These are phyloP conservation scores for Ia io DNA, from an alignment of 2,113 vertebrate species.

Conservation along the genomic window DNA sequence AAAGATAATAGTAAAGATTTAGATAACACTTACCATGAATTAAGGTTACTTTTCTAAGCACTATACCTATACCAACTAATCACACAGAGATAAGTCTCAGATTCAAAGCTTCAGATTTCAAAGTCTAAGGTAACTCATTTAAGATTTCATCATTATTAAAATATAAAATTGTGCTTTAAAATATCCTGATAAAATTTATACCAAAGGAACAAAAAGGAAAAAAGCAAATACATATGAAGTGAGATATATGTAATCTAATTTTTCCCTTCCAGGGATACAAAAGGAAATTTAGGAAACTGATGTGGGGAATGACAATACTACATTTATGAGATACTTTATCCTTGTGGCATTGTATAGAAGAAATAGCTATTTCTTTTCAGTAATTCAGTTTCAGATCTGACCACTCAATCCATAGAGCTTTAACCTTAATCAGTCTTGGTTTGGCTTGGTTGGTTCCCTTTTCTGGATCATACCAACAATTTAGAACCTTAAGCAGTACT, in stretches of 20 bases:
- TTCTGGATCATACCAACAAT: not conserved
- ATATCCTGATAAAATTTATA: not conserved
- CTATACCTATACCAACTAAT: not conserved
- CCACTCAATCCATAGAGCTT: not conserved
- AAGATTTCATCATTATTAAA: not conserved
- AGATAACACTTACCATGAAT: not conserved
- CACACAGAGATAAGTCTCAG: not conserved
- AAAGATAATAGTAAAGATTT: not conserved
- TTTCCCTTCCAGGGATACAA: not conserved
- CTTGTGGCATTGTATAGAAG: not conserved
- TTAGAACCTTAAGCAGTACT: not conserved
- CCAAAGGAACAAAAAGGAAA: not conserved
- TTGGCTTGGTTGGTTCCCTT: not conserved
- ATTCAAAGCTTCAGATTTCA: not conserved
- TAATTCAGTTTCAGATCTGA: not conserved
- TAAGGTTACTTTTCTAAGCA: not conserved
- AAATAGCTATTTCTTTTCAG: not conserved
- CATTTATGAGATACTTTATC: not conserved
- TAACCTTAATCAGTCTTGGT: not conserved
- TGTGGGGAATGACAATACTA: not conserved
- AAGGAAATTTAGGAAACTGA: not conserved
- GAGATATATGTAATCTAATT: not conserved
- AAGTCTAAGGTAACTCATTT: not conserved
- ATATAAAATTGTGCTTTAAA: not conserved
- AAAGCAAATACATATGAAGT: not conserved